Evolutionary conservation across 2,113 vertebrate genomes (phyloP).

Genomic region (Lipotes vexillifer): DNA sequence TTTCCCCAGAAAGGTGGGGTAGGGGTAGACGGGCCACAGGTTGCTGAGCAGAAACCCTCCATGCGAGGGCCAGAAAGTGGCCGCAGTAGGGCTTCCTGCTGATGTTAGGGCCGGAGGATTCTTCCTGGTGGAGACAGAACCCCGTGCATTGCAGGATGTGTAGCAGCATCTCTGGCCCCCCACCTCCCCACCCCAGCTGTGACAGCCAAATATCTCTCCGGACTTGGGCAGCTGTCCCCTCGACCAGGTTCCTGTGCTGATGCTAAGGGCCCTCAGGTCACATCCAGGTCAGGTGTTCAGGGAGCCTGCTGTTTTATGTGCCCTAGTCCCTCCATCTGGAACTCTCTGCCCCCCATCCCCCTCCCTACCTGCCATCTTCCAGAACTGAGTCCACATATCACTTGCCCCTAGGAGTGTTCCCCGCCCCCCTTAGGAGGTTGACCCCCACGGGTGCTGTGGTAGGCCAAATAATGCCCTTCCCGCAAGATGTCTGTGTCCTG

Average conservation of each 20-base stretch:
- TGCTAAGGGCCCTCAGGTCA: not conserved
- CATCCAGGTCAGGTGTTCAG: not conserved
- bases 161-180: not conserved
- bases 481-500: no score
- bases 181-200: fast-evolving
- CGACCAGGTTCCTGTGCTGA: not conserved
- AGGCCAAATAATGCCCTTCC: not conserved
- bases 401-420: not conserved
- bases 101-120: not conserved
- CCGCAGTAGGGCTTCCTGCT: not conserved
- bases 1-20: not conserved
- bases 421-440: not conserved
- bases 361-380: not conserved
- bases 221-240: not conserved
- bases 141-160: not conserved
- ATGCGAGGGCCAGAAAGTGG: not conserved
- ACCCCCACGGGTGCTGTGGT: not conserved
- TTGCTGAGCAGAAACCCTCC: not conserved
- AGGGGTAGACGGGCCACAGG: not conserved
- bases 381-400: not conserved
- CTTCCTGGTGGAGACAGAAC: not conserved
- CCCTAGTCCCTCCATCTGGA: not conserved
- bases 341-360: not conserved
- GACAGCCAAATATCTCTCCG: not conserved
- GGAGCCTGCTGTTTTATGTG: not conserved